Percentiles rank a stretch among this genome's conserved stretches.
phyloP scores from a whole-genome alignment of 2,797 vertebrate genomes.

The Macropodus opercularis region DNA sequence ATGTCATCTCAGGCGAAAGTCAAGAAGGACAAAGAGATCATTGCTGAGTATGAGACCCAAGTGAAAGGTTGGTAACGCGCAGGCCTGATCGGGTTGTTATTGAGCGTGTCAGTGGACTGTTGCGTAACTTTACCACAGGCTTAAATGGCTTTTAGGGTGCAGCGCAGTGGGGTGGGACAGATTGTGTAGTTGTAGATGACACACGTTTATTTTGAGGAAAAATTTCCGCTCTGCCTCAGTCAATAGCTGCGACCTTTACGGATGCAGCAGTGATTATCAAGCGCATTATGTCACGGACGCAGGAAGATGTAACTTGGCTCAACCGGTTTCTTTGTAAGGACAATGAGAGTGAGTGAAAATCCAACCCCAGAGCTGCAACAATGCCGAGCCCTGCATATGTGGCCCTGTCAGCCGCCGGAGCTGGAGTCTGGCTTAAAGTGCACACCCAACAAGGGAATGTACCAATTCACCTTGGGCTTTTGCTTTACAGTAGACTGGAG shows the following conservation, averaged over 20 bases:
- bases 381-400: conserved; percentile 46
- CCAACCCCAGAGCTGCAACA: conserved; percentile 8
- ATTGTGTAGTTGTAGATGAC: conserved; percentile 23
- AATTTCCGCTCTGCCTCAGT: not conserved
- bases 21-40: conserved; percentile 98
- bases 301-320: conserved; percentile 32
- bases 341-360: conserved; percentile 22
- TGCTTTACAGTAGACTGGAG: conserved; percentile 17
- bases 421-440: too few species aligned
- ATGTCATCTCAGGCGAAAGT: conserved; percentile 92
- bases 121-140: conserved; percentile 74
- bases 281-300: not conserved
- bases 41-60: conserved; percentile 93
- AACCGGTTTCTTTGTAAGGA: conserved; percentile 25
- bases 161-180: conserved; percentile 52
- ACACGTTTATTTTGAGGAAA: conserved; percentile 12
- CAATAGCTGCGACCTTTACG: not conserved
- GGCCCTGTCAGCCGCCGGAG: conserved; percentile 21
- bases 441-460: conserved; percentile 35
- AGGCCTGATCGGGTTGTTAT: conserved; percentile 48
- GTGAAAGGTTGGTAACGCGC: conserved; percentile 88
- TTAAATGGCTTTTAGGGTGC: conserved; percentile 43
- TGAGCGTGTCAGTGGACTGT: conserved; percentile 45
- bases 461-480: conserved; percentile 30
- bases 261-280: not conserved